Evolutionary conservation across 2,888 invertebrate genomes (phyloP), one percentile per base, ranked within the genome.

Genomic region (Drosophila siamana): DNA sequence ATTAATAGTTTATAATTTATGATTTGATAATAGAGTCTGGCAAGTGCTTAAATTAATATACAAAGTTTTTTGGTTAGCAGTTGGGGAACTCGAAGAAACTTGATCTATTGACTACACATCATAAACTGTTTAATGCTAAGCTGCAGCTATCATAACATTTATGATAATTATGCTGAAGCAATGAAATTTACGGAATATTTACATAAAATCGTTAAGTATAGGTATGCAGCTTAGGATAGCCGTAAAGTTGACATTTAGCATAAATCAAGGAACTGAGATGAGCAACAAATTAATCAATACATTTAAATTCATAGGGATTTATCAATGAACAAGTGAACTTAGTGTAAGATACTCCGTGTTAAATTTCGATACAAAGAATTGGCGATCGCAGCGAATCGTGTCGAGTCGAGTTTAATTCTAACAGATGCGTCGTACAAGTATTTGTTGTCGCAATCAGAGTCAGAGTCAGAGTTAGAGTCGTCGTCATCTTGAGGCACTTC

Each of bases 401-500:
- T 9, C 15, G 16, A 33, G 33, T 30, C 13, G 15, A 13, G 36
- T 24, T 4, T 1, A 26, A 28, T n/a, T 13, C 36, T 52, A 76
- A 61, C 26, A 26, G 63, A 36, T 55, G 50, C 30, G 57, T 46
- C 38, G 51, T n/a, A n/a, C n/a, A n/a, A n/a, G n/a, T n/a, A n/a
- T n/a, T n/a, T n/a, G n/a, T n/a, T n/a, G n/a, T n/a, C n/a, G n/a
- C n/a, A n/a, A n/a, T 19, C 19, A 3, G 2, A 19, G 19, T 19
- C 1, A 19, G 19, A 19, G 19, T 19, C 19, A 19, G 19, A 19
- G 19, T 19, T 3, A 19, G 19, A 19, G 19, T 16, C 43, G 47
- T 16, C 43, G 47, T 47, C 60, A 24, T 50, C 50, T 62, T 59
- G 78, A 41, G 65, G 54, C 54, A 81, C 78, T 86, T 83, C 86